Conservation (phyloP, 2,113 vertebrate genomes). For the Noctilio leporinus region DNA sequence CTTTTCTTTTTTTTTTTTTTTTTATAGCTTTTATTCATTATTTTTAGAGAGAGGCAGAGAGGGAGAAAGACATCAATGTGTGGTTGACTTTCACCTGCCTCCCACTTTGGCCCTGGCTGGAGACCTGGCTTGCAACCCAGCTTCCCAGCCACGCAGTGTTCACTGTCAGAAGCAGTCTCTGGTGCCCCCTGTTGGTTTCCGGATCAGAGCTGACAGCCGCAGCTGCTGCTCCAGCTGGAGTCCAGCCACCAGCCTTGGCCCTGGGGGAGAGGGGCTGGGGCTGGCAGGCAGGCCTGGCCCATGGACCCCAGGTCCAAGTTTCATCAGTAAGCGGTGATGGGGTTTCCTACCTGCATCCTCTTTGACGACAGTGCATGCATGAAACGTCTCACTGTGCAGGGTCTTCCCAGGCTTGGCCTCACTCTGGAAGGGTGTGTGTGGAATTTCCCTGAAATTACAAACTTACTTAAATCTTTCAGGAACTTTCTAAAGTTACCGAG, state of each 20-base stretch:
- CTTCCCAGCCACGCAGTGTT: not conserved
- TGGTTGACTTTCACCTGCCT: no score
- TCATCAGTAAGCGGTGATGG: not conserved
- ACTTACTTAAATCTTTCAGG: slow-evolving; percentile 20
- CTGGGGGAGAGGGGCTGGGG: not conserved
- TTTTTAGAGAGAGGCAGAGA: no score
- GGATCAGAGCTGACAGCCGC: not conserved
- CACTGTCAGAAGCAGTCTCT: slow-evolving; percentile 38
- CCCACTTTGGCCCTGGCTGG: no score
- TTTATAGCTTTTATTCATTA: no score
- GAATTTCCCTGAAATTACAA: slow-evolving; percentile 51
- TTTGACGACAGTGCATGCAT: not conserved
- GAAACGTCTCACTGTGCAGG: not conserved
- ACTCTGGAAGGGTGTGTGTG: not conserved
- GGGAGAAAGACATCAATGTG: no score
- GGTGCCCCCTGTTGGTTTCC: slow-evolving; percentile 53
- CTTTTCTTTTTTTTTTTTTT: no score
- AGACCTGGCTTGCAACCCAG: no score
- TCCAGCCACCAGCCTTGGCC: not conserved
- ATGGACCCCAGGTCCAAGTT: not conserved
- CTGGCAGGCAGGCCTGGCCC: not conserved
- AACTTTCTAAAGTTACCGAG: slow-evolving; percentile 21
- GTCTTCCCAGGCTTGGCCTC: not conserved
- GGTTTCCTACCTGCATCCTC: not conserved
- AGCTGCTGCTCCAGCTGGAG: not conserved